Evolutionary conservation across 30 jellyfish, hydroid and myxozoan species (phyloP).

Genomic region (Aurelia coerulea): DNA sequence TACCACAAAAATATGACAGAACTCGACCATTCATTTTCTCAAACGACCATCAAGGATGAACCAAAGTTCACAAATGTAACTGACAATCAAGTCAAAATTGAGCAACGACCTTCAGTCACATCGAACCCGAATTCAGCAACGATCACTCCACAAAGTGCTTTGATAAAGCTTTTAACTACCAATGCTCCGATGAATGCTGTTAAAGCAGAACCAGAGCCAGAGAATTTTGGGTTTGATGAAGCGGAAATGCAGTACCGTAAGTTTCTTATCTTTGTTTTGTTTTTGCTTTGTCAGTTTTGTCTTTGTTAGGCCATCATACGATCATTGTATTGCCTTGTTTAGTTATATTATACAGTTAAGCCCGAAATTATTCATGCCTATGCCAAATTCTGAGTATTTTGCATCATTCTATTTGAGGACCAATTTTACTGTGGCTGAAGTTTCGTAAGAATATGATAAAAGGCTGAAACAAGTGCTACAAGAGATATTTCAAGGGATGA

Average conservation of each 20-base stretch:
- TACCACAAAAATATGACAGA: constrained; percentile 48
- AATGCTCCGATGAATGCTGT: constrained; percentile 1
- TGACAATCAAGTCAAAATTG: neutral
- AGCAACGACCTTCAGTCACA: neutral
- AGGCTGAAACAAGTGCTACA: too few relatives aligned
- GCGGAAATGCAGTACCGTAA: constrained; percentile 32
- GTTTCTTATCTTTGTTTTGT: neutral
- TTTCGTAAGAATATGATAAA: too few relatives aligned
- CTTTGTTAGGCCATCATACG: neutral
- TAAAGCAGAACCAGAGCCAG: constrained; percentile 7
- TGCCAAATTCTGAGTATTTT: too few relatives aligned
- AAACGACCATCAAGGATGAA: constrained; percentile 64
- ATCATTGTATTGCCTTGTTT: too few relatives aligned
- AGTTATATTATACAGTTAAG: too few relatives aligned
- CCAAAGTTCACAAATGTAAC: constrained; percentile 5
- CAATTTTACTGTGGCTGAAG: too few relatives aligned
- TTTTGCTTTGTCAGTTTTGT: neutral
- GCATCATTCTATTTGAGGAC: too few relatives aligned
- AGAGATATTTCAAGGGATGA: too few relatives aligned
- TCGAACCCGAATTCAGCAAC: neutral
- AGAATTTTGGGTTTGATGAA: neutral
- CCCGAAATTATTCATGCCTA: too few relatives aligned
- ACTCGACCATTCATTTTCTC: constrained; percentile 52
- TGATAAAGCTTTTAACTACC: constrained; percentile 28
- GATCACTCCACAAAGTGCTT: constrained; percentile 28